Conservation (phyloP, 1,140 invertebrate species). For the Orchestia grillus region DNA sequence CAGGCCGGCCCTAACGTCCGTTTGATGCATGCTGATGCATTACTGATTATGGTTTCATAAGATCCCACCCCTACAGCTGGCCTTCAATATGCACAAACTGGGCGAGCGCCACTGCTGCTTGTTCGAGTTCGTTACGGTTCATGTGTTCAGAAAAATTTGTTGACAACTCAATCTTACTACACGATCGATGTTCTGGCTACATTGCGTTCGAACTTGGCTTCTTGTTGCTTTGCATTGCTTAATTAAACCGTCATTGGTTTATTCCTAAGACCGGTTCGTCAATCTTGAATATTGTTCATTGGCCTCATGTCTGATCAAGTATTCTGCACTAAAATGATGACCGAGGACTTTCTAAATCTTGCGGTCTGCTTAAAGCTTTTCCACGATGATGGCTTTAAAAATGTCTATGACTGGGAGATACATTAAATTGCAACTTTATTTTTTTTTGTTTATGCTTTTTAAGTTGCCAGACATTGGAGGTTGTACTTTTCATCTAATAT, state of each 20-base stretch:
- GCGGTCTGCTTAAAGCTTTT: not conserved
- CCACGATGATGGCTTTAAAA: not conserved
- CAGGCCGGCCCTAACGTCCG: not conserved
- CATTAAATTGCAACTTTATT: not conserved
- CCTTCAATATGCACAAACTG: not conserved
- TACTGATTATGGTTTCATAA: constrained; percentile 31
- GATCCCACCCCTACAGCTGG: not conserved
- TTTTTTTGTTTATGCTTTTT: too few relatives aligned
- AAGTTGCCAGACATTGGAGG: not conserved
- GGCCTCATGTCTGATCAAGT: not conserved
- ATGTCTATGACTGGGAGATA: not conserved
- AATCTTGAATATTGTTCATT: not conserved
- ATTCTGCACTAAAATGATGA: not conserved
- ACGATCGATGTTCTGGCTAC: not conserved
- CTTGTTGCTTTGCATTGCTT: not conserved
- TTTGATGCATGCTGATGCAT: constrained; percentile 10
- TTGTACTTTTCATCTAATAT: not conserved
- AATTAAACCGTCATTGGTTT: not conserved
- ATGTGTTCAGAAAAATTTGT: not conserved
- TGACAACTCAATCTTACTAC: not conserved
- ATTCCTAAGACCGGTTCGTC: not conserved
- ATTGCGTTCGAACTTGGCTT: not conserved
- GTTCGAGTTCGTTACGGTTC: not conserved
- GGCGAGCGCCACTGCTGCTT: not conserved
- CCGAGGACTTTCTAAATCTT: not conserved